Conservation (phyloP, 2,888 invertebrate genomes). For the Congeria kusceri region DNA sequence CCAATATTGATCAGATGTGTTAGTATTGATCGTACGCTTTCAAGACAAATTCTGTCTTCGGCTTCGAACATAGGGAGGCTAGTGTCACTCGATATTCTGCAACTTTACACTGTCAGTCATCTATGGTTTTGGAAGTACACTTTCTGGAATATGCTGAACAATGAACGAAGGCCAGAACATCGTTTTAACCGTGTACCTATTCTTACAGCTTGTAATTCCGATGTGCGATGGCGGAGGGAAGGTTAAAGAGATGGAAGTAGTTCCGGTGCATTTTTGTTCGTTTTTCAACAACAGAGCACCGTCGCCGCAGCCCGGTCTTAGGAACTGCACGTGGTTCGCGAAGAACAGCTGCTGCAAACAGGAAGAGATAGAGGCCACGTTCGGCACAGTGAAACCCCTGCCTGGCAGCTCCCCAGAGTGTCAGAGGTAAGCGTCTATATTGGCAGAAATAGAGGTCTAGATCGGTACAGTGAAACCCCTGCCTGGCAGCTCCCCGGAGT, state of each 20-base stretch:
- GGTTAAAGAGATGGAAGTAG: not conserved
- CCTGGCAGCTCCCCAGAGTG: constrained; percentile 84
- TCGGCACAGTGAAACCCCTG: constrained; percentile 84
- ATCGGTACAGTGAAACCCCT: constrained; percentile 85
- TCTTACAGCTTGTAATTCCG: too few species aligned
- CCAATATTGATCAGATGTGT: too few species aligned
- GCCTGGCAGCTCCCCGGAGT: constrained; percentile 83
- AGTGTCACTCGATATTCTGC: too few species aligned
- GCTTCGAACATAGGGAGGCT: too few species aligned
- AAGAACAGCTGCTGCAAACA: constrained; percentile 85
- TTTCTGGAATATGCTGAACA: not conserved
- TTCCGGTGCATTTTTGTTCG: constrained; percentile 79
- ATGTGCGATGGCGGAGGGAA: constrained; percentile 7
- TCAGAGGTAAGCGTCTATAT: constrained; percentile 66
- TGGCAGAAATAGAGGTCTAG: constrained; percentile 84
- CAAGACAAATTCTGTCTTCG: too few species aligned
- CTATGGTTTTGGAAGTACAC: too few species aligned
- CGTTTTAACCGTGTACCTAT: too few species aligned
- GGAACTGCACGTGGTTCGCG: constrained; percentile 85
- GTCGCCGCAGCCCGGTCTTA: constrained; percentile 82
- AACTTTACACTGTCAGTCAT: too few species aligned
- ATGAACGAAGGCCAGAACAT: not conserved
- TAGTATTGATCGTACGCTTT: too few species aligned
- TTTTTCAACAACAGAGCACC: constrained; percentile 85
- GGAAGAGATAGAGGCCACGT: constrained; percentile 85